phyloP scores from a whole-genome alignment of 2,888 invertebrate genomes.

The Matsumyia berberina region DNA sequence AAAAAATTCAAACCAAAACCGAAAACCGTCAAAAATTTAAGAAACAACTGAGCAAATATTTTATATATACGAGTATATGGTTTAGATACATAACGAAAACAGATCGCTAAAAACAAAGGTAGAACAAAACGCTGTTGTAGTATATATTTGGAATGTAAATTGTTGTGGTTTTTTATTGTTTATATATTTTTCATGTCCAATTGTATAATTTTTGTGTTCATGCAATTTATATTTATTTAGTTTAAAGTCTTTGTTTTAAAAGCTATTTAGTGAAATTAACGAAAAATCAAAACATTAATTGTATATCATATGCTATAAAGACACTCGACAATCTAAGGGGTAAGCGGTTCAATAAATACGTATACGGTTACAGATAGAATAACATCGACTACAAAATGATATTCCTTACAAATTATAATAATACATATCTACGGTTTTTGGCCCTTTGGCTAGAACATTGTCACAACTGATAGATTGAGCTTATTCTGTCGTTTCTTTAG shows the following conservation, averaged over 20 bases:
- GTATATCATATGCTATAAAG: constrained; percentile 20
- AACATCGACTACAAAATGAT: constrained; percentile 10
- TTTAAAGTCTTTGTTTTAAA: constrained; percentile 43
- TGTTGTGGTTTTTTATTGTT: constrained; percentile 55
- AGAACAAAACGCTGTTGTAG: constrained; percentile 49
- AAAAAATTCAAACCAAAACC: constrained; percentile 64
- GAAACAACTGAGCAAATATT: constrained; percentile 58
- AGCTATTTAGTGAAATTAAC: constrained; percentile 54
- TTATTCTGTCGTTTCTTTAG: too few species aligned
- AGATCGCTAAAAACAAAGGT: constrained; percentile 57
- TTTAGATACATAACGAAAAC: constrained; percentile 74
- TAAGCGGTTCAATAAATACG: constrained; percentile 37
- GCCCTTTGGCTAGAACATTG: too few species aligned
- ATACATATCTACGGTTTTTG: neutral
- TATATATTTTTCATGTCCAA: constrained; percentile 27
- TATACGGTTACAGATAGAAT: neutral
- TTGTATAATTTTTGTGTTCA: constrained; percentile 35
- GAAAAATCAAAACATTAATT: constrained; percentile 33
- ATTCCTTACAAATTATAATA: constrained; percentile 6
- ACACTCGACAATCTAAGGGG: constrained; percentile 40
- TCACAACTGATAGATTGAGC: too few species aligned
- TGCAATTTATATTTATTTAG: constrained; percentile 60
- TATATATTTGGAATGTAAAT: constrained; percentile 52
- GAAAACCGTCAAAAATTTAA: constrained; percentile 65
- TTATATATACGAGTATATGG: constrained; percentile 47